A percentile compares a stretch with the other conserved stretches of the same genome.
Evolutionary conservation across 2,113 vertebrate species (phyloP).

Genomic region (Carlito syrichta): DNA sequence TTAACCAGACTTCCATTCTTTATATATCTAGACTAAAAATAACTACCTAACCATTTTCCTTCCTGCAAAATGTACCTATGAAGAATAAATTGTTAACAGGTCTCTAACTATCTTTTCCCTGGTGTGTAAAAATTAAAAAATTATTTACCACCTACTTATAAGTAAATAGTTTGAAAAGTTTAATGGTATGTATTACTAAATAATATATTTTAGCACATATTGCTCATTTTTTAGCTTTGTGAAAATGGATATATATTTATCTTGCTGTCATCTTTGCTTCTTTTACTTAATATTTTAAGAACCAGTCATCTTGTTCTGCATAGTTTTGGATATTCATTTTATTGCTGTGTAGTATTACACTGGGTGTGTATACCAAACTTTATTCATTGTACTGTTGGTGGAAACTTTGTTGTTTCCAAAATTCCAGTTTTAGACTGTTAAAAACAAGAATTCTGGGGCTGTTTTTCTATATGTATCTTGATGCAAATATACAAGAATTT

Average conservation of each 20-base stretch:
- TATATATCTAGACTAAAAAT: not conserved
- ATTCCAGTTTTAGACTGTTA: not conserved
- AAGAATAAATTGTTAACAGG: not conserved
- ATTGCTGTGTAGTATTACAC: not conserved
- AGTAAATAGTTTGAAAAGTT: not conserved
- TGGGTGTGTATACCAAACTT: not conserved
- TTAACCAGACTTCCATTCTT: not conserved
- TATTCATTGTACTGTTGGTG: not conserved
- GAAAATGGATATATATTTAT: conserved; percentile 7
- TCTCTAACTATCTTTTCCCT: not conserved
- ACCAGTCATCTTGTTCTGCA: not conserved
- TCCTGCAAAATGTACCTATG: not conserved
- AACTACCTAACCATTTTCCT: not conserved
- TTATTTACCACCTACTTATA: not conserved
- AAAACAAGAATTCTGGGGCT: not conserved
- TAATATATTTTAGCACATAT: not conserved
- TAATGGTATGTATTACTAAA: not conserved
- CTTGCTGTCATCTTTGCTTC: not conserved
- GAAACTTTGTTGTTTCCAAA: not conserved
- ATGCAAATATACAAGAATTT: not conserved
- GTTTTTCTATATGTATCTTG: not conserved
- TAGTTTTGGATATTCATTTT: not conserved
- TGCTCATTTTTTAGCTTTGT: not conserved
- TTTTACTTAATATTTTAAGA: not conserved
- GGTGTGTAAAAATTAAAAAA: not conserved